Evolutionary conservation across 1,140 invertebrate genomes (phyloP), one percentile per base, ranked within the genome.

Genomic region (Adoxophyes honmai): DNA sequence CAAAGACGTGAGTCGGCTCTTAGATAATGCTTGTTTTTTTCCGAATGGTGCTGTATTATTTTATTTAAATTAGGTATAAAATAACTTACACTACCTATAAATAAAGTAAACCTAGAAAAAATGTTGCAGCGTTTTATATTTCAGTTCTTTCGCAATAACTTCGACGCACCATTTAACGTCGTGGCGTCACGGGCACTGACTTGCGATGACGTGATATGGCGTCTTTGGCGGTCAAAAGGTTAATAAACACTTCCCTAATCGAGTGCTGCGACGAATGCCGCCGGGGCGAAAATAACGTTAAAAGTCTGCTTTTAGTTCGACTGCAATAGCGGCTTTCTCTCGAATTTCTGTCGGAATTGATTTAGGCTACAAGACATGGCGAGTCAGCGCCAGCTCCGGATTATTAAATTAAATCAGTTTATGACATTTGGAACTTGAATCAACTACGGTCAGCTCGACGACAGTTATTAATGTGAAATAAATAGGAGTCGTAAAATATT

Each of bases 191-290:
- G n/a, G n/a, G n/a, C n/a, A n/a, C n/a, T n/a, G n/a, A n/a, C n/a
- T n/a, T n/a, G n/a, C n/a, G n/a, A n/a, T n/a, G n/a, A n/a, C n/a
- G n/a, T n/a, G n/a, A n/a, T n/a, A n/a, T n/a, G n/a, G n/a, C n/a
- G n/a, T n/a, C n/a, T n/a, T n/a, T n/a, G n/a, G n/a, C n/a, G n/a
- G n/a, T n/a, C n/a, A n/a, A n/a, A n/a, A n/a, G n/a, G n/a, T n/a
- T n/a, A 76, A 86, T 86, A 71, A 83, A 85, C 78, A 78, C 74
- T 75, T 77, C 72, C 60, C 73, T 75, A 86, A 83, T 83, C 78
- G 73, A 83, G 72, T 81, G 72, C 75, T 70, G 70, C 71, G 62
- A 55, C 59, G 59, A 70, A 73, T 72, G 62, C 60, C 60, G 60
- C 53, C 67, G 58, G 54, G 57, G 61, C 63, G 65, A 72, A 78